Base-by-base conservation (phyloP, 1,140 invertebrate genomes). In the Aphidius gifuensis region DNA sequence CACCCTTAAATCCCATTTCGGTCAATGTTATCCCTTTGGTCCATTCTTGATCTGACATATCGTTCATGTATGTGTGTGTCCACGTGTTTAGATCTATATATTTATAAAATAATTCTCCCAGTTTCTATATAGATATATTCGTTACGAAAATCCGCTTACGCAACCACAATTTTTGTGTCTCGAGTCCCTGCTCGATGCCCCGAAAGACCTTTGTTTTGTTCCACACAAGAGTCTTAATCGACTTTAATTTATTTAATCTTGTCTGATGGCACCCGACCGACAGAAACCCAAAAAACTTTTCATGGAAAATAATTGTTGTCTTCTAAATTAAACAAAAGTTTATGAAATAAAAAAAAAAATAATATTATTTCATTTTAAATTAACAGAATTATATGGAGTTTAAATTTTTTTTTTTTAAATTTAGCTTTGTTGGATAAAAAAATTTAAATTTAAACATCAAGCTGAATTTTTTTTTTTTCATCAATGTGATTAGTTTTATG, bases 141-240 rank as follows among this genome's bases (percentile, higher is more conserved):
- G 9, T 43, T 21, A 43, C 40, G 40, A 60, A 62, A 60, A 55
- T 58, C 42, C 47, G 60, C 66, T 75, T 77, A 72, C 71, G 73
- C 69, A 77, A 77, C 71, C 66, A 32, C 23, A 69, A 75, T 73
- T 75, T 73, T 32, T 32, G 23, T 32, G 71, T 74, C 69, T 63
- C 66, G 68, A 71, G 70, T 69, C 42, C 21, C 61, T 23, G 38
- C 45, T 32, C 4, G 23, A 32, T 32, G 23, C 23, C 23, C 42
- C 3, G 44, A 58, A 50, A 40, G 9, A 58, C 59, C 66, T 71
- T 68, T 67, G 68, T 69, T 67, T 50, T 54, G 54, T 62, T 64
- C 55, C 50, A 60, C 60, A 62, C 56, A 49, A 60, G 50, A 65
- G 48, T 61, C 61, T 71, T 68, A 71, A 71, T 69, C 68, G 64